phyloP scores from a whole-genome alignment of 1,140 invertebrate species.

The Andricus grossulariae region DNA sequence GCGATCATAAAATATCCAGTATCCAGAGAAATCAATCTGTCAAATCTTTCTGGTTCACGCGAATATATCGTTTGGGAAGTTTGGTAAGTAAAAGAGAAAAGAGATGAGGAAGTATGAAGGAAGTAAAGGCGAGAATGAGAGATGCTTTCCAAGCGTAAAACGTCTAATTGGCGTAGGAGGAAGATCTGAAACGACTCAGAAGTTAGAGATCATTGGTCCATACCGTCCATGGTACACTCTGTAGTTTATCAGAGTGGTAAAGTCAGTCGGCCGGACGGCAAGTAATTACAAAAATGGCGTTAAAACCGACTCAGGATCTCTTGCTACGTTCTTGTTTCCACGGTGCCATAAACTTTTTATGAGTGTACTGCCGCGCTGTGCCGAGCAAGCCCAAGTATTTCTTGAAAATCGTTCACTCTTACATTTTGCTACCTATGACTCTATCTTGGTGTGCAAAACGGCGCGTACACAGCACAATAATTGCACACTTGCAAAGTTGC shows the following conservation, averaged over 20 bases:
- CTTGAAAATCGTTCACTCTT: slow-evolving; percentile 25
- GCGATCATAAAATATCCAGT: too few relatives aligned
- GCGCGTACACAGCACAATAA: neutral
- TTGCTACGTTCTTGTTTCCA: slow-evolving; percentile 20
- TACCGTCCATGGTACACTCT: neutral
- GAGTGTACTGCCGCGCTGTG: neutral
- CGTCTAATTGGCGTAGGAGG: neutral
- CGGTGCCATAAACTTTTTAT: slow-evolving; percentile 35
- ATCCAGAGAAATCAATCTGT: too few relatives aligned
- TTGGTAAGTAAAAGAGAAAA: neutral
- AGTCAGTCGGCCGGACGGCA: slow-evolving; percentile 6
- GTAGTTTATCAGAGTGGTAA: slow-evolving; percentile 17
- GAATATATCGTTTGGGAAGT: too few relatives aligned
- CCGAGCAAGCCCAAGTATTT: slow-evolving; percentile 20
- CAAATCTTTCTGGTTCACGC: too few relatives aligned
- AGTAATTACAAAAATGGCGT: slow-evolving; percentile 27
- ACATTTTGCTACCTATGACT: slow-evolving; percentile 20
- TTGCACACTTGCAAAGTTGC: too few relatives aligned
- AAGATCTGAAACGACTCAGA: slow-evolving; percentile 2
- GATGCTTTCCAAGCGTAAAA: neutral
- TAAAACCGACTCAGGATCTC: neutral
- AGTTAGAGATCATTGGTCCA: neutral
- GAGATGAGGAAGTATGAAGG: neutral
- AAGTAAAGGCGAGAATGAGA: neutral
- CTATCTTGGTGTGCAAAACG: slow-evolving; percentile 1